phyloP scores from a whole-genome alignment of 2,888 invertebrate genomes.

The Xanthorhoe spadicearia region DNA sequence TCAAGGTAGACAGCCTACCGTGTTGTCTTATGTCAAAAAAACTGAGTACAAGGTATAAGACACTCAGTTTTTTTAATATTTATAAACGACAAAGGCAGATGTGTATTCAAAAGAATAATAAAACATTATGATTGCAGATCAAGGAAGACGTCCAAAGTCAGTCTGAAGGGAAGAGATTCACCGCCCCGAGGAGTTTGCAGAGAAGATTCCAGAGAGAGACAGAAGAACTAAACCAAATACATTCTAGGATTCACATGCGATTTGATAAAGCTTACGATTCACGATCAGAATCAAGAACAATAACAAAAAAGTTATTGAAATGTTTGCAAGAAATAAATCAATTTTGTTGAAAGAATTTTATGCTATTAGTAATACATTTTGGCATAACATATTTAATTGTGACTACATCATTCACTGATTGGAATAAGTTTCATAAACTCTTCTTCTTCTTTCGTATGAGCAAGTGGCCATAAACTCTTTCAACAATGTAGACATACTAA shows the following conservation, averaged over 20 bases:
- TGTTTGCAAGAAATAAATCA: background rate
- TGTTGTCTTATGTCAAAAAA: too few species aligned
- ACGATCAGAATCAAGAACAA: conserved; percentile 19
- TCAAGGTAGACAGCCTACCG: too few species aligned
- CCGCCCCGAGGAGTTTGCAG: conserved; percentile 74
- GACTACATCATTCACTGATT: too few species aligned
- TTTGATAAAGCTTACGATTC: conserved; percentile 13
- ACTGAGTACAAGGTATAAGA: too few species aligned
- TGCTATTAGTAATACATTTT: background rate
- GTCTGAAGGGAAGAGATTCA: conserved; percentile 76
- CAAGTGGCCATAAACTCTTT: too few species aligned
- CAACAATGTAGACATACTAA: too few species aligned
- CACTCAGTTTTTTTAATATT: too few species aligned
- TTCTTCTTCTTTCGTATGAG: too few species aligned
- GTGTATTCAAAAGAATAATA: background rate
- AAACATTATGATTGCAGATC: conserved; percentile 46
- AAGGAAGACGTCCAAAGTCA: conserved; percentile 74
- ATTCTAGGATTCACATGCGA: conserved; percentile 35
- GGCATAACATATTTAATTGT: too few species aligned
- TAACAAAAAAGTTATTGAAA: background rate
- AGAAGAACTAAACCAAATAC: conserved; percentile 68
- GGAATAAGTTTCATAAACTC: too few species aligned
- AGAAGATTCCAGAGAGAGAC: conserved; percentile 79
- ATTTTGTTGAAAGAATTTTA: background rate
- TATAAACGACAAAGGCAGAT: too few species aligned